Evolutionary conservation across 2,888 invertebrate genomes (phyloP).

Genomic region (Brassicogethes aeneus): DNA sequence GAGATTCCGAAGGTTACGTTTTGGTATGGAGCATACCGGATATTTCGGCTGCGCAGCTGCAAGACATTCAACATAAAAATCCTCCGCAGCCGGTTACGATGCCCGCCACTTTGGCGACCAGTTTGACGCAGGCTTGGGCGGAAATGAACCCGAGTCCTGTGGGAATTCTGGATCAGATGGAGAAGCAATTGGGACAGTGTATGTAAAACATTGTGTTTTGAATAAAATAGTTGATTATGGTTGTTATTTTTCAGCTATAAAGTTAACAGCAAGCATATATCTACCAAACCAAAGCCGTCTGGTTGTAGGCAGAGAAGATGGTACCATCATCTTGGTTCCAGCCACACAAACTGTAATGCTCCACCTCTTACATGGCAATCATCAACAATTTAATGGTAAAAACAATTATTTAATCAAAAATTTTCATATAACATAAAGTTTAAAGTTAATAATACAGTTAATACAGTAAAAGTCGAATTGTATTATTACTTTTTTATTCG

Average conservation of each 20-base stretch:
- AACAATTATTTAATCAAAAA: too few relatives aligned
- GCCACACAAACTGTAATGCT: slow-evolving; percentile 93
- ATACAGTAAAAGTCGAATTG: too few relatives aligned
- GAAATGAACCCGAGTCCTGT: slow-evolving; percentile 81
- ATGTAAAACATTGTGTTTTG: slow-evolving; percentile 11
- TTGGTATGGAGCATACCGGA: slow-evolving; percentile 86
- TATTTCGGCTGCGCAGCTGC: slow-evolving; percentile 55
- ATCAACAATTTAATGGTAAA: slow-evolving; percentile 69
- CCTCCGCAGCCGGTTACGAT: slow-evolving; percentile 42
- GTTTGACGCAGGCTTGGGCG: slow-evolving; percentile 80
- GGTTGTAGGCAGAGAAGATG: slow-evolving; percentile 92
- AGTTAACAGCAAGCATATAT: slow-evolving; percentile 90
- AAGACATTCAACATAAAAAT: slow-evolving; percentile 48
- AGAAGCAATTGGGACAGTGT: slow-evolving; percentile 60
- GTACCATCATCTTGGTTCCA: slow-evolving; percentile 90
- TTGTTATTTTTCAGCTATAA: slow-evolving; percentile 45
- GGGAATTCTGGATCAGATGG: slow-evolving; percentile 84
- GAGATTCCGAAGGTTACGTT: slow-evolving; percentile 87
- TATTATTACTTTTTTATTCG: too few relatives aligned
- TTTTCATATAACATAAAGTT: too few relatives aligned
- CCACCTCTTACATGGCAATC: slow-evolving; percentile 80
- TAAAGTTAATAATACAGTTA: too few relatives aligned
- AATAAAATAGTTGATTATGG: neutral
- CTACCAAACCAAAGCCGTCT: slow-evolving; percentile 86
- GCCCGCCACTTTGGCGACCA: slow-evolving; percentile 71